A percentile compares a stretch with the other conserved stretches of the same genome.
phyloP scores from a whole-genome alignment of 1,140 invertebrate species.

The Papilio aristodemus region DNA sequence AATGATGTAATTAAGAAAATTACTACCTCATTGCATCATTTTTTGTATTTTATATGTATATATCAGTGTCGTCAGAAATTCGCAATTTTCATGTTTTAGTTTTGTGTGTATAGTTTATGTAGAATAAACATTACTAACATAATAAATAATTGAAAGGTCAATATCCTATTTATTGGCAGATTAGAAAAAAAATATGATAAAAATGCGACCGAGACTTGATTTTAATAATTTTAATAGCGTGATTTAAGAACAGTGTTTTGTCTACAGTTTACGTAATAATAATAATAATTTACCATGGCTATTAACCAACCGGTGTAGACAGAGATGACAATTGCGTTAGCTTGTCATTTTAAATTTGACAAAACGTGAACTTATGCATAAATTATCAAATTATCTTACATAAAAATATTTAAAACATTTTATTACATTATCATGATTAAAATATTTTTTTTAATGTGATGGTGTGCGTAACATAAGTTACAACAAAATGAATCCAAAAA shows the following conservation, averaged over 20 bases:
- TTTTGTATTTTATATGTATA: too few relatives aligned
- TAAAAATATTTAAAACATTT: neutral
- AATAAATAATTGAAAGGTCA: neutral
- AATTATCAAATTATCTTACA: neutral
- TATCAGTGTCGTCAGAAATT: too few relatives aligned
- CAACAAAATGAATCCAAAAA: conserved; percentile 13
- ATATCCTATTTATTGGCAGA: conserved; percentile 2
- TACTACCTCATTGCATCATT: too few relatives aligned
- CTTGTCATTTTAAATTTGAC: neutral
- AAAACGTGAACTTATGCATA: neutral
- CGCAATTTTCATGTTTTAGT: too few relatives aligned
- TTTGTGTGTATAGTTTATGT: too few relatives aligned
- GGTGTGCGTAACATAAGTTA: conserved; percentile 11
- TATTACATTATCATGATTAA: neutral
- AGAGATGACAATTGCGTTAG: neutral
- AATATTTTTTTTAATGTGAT: too few relatives aligned
- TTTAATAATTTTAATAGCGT: conserved; percentile 27
- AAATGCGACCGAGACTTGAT: neutral
- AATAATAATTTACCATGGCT: neutral
- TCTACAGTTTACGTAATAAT: conserved; percentile 15
- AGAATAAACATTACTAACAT: too few relatives aligned
- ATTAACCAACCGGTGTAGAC: neutral
- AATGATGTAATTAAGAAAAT: too few relatives aligned
- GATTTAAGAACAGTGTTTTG: conserved; percentile 16
- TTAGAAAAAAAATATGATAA: conserved; percentile 13